Evolutionary conservation across 1,140 invertebrate genomes (phyloP), one percentile per base, ranked within the genome.

Genomic region (Ostrea edulis): DNA sequence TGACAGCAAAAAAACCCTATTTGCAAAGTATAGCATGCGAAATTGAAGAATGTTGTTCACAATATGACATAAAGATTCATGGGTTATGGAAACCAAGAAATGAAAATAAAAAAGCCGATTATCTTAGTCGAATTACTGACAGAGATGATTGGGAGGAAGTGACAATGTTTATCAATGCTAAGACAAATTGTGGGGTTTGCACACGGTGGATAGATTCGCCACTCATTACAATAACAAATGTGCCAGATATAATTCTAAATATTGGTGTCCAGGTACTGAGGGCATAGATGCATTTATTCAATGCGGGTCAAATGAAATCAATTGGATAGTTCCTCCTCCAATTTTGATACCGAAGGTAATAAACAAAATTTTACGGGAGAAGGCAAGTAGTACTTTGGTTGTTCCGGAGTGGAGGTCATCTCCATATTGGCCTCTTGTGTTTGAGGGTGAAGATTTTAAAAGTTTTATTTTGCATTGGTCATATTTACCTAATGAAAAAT

Each of bases 171-270:
- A 77, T 62, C 14, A 52, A 29, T 29, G 8, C 14, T 81, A 11
- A 14, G n/a, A 81, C n/a, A 81, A 25, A 29, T 14, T 81, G 12
- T 90, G 85, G 85, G 87, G 89, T 17, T 29, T 55, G 44, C 83
- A 87, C 22, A 84, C 82, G 8, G 82, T 90, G 0, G 89, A 90
- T 62, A 77, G 85, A 84, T 90, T 90, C 83, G 71, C 86, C 0
- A 62, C 84, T 14, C 53, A 82, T 71, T 86, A 68, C 8, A 87
- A 89, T 85, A 89, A 51, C 9, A 85, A 89, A 54, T 87, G 84
- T 52, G 12, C 7, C 5, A 58, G 8, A 14, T 90, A 84, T 68
- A 86, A 90, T 53, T 84, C 87, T 11, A 58, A 62, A 35, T 87
- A 77, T 52, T 88, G 84, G 87, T 88, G 87, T 55, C 84, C 89